A percentile compares a stretch with the other conserved stretches of the same genome.
These are phyloP conservation scores for Rotaria macrura DNA, from an alignment of 2,888 invertebrate genomes.

Conservation along the genomic window DNA sequence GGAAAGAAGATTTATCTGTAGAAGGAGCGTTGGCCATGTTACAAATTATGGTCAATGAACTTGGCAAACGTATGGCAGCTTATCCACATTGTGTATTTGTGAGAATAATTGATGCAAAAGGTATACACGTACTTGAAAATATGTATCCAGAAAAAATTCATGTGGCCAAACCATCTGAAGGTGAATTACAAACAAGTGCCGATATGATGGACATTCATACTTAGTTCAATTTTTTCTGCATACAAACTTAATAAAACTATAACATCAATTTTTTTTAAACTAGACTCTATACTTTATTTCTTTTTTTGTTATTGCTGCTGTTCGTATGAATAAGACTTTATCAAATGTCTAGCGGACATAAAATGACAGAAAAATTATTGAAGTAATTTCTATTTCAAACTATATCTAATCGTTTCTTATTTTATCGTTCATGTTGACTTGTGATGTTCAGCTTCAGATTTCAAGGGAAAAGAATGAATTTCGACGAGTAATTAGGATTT, in stretches of 20 bases:
- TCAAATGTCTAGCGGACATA: neutral
- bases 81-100: constrained; percentile 16
- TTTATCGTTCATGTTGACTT: no score
- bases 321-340: neutral
- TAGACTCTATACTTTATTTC: neutral
- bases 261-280: neutral
- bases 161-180: neutral
- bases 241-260: neutral
- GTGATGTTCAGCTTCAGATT: no score
- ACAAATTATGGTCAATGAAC: constrained; percentile 29
- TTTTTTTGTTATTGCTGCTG: neutral
- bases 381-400: no score
- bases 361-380: neutral
- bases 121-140: neutral
- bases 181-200: neutral
- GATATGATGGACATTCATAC: constrained; percentile 18
- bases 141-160: neutral
- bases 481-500: no score
- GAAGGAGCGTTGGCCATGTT: constrained; percentile 27
- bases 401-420: no score
- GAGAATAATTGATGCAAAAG: neutral
- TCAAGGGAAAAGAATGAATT: no score
- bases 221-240: neutral
- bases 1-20: constrained; percentile 57
- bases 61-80: constrained; percentile 13